Conservation (phyloP, 35 echinoderm and acorn worm species). For the Holothuria glaberrima region DNA sequence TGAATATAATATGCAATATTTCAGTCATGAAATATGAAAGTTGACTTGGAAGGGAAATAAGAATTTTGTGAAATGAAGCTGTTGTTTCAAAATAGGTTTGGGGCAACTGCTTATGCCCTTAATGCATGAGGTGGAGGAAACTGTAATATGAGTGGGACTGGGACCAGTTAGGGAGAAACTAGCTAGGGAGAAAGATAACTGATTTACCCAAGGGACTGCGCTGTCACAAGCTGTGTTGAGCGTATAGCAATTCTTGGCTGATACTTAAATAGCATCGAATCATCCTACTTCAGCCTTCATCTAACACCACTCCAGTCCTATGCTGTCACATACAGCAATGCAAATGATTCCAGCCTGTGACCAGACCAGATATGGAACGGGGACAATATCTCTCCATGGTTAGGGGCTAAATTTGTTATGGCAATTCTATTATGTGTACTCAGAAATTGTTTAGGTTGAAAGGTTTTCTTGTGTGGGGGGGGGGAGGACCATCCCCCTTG, state of each 20-base stretch:
- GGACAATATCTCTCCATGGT: too few relatives aligned
- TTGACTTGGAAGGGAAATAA: conserved; percentile 19
- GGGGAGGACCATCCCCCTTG: not conserved
- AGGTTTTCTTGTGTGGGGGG: not conserved
- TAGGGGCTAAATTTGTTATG: too few relatives aligned
- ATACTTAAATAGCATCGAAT: conserved; percentile 12
- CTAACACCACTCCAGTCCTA: conserved; percentile 2
- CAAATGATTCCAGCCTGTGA: conserved; percentile 8
- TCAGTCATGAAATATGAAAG: not conserved
- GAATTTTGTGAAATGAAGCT: conserved; percentile 9
- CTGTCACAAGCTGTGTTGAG: not conserved
- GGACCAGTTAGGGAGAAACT: conserved; percentile 3
- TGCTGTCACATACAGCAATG: not conserved
- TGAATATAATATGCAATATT: conserved; percentile 20
- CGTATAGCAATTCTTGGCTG: conserved; percentile 18
- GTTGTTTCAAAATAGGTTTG: conserved; percentile 16
- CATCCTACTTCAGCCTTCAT: conserved; percentile 14
- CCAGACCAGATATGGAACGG: conserved; percentile 4
- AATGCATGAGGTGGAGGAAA: conserved; percentile 3
- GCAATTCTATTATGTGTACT: too few relatives aligned
- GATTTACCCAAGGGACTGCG: not conserved
- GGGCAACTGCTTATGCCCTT: conserved; percentile 23
- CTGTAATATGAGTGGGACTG: conserved; percentile 24
- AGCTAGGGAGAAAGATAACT: conserved; percentile 1
- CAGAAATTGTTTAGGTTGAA: not conserved